Conservation (phyloP, 2,113 vertebrate species). For the Tragelaphus scriptus region DNA sequence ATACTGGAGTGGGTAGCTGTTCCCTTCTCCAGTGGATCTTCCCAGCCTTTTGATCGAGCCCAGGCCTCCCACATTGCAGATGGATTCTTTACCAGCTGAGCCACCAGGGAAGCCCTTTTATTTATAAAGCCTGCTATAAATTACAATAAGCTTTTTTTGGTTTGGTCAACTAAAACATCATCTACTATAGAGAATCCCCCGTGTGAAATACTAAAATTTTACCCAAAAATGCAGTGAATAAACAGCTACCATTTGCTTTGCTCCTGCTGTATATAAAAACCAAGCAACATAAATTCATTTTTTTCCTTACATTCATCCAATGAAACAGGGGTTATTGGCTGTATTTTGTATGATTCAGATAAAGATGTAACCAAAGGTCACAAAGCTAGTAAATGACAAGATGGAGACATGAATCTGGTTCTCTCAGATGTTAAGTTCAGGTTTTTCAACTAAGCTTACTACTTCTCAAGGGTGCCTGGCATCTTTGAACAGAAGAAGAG, state of each 20-base stretch:
- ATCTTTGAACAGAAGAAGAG: background rate
- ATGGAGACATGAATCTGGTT: background rate
- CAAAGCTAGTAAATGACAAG: background rate
- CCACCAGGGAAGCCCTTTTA: background rate
- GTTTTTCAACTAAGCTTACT: background rate
- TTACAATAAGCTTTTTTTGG: background rate
- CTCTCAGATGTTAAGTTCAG: background rate
- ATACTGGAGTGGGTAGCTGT: background rate
- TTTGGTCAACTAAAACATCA: background rate
- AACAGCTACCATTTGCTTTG: background rate
- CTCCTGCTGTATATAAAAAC: background rate
- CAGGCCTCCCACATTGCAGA: background rate
- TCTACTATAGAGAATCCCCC: background rate
- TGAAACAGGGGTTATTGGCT: background rate
- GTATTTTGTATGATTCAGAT: background rate
- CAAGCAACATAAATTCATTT: background rate
- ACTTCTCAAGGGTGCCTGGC: background rate
- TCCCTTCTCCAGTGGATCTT: background rate
- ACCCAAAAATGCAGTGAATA: background rate
- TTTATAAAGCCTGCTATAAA: background rate
- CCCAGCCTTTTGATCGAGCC: background rate
- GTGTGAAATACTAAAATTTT: background rate
- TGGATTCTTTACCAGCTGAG: background rate
- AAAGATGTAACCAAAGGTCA: background rate
- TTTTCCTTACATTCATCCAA: background rate